Evolutionary conservation across 2,797 vertebrate genomes (phyloP), one percentile per base, ranked within the genome.

Genomic region (Myiothlypis chrysogaster): DNA sequence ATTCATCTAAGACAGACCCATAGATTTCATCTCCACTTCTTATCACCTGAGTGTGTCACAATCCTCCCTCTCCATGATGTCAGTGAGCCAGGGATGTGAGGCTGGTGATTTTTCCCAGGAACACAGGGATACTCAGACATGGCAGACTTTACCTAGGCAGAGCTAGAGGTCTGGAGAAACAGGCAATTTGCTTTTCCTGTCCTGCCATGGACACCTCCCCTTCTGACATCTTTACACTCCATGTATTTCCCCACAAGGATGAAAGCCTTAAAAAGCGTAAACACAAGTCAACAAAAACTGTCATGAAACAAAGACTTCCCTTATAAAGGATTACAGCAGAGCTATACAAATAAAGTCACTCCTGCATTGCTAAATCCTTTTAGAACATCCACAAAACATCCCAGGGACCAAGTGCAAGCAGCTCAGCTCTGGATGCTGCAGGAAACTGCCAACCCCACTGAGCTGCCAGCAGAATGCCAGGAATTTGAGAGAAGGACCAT

Each of bases 91-190:
- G 30, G 19, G 28, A 22, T 18, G 34, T n/a, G 72, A 87, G 46
- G 32, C 27, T 37, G 46, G 7, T 12, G 15, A 4, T 43, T 15
- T 16, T 65, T 39, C 19, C 53, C 55, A 75, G 71, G 34, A 35
- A 47, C 18, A 20, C 10, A 19, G 9, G 22, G 24, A 79, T 43
- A 32, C 30, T 65, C 34, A 49, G 28, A 14, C 46, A 35, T 0
- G 0, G 15, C 2, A 1, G 34, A 52, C 32, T n/a, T 43, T 8
- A 20, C 32, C 16, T 6, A 23, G n/a, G 32, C 34, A 49, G 50
- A 11, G 25, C 25, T 21, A 4, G 11, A 81, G 20, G 17, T 44
- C 25, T 52, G 34, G 3, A 81, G 23, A 52, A 63, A 43, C 8
- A 56, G 30, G 37, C 8, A 18, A 32, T 15, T 59, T 39, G 9